These are phyloP conservation scores for Ceryle rudis DNA, from an alignment of 2,797 vertebrate genomes.

Conservation along the genomic window DNA sequence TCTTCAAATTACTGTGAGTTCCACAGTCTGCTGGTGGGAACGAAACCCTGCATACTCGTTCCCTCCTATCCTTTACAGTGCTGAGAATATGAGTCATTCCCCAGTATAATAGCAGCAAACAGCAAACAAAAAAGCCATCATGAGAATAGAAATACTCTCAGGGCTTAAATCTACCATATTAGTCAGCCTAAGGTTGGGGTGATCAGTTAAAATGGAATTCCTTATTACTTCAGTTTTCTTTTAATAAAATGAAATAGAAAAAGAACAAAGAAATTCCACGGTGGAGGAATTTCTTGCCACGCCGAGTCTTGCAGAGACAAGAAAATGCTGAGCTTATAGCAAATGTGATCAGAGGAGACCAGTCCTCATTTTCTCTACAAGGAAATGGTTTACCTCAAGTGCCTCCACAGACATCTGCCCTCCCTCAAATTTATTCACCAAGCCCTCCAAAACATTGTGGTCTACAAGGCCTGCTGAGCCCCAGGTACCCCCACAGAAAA, in stretches of 20 bases:
- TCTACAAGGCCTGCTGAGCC: background rate
- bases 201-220: constrained; percentile 20
- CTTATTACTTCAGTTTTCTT: constrained; percentile 2
- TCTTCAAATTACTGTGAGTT: background rate
- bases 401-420: background rate
- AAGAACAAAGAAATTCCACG: background rate
- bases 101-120: background rate
- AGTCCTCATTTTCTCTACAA: background rate
- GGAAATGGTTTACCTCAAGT: background rate
- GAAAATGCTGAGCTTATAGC: background rate
- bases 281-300: background rate
- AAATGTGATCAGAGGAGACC: background rate
- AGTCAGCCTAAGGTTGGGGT: background rate
- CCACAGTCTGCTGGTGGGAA: background rate
- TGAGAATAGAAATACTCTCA: background rate
- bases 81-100: background rate
- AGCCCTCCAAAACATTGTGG: background rate
- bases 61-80: background rate
- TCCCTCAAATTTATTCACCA: background rate
- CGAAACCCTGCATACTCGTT: background rate
- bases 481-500: background rate
- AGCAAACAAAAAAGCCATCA: constrained; percentile 24
- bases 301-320: background rate
- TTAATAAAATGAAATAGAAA: background rate
- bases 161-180: constrained; percentile 44